Evolutionary conservation across 2,888 invertebrate genomes (phyloP).

Genomic region (Calliopum simillimum): DNA sequence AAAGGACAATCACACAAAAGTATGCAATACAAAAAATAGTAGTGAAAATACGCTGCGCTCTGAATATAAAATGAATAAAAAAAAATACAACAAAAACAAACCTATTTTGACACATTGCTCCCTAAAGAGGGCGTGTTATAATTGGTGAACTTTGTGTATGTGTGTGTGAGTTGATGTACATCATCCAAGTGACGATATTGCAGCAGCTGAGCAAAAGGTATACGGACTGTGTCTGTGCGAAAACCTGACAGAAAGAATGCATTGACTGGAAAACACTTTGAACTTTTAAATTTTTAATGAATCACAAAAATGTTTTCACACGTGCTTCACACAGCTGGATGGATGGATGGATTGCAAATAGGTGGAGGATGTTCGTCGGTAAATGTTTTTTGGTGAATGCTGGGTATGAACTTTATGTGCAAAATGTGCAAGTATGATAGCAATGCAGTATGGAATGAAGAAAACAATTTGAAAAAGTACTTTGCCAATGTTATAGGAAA

Average conservation of each 20-base stretch:
- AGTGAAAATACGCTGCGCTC: neutral
- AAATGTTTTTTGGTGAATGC: too few relatives aligned
- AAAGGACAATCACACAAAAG: slow-evolving; percentile 7
- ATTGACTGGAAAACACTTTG: slow-evolving; percentile 57
- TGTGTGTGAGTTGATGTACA: slow-evolving; percentile 15
- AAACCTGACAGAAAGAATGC: slow-evolving; percentile 45
- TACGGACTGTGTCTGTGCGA: neutral
- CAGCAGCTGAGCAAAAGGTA: slow-evolving; percentile 40
- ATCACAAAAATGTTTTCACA: slow-evolving; percentile 56
- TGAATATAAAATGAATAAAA: neutral
- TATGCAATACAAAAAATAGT: slow-evolving; percentile 6
- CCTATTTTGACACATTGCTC: slow-evolving; percentile 32
- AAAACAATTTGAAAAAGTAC: too few relatives aligned
- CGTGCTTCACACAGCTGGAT: slow-evolving; percentile 31
- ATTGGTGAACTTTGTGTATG: slow-evolving; percentile 1
- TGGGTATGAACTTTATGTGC: too few relatives aligned
- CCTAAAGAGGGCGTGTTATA: slow-evolving; percentile 28
- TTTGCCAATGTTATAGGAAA: too few relatives aligned
- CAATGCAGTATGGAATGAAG: too few relatives aligned
- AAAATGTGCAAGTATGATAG: too few relatives aligned
- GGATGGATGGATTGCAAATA: slow-evolving; percentile 30
- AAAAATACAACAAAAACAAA: slow-evolving; percentile 7
- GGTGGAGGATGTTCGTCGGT: too few relatives aligned
- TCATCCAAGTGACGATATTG: slow-evolving; percentile 24
- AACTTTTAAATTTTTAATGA: slow-evolving; percentile 61